Conservation (phyloP, 2,113 vertebrate genomes). For the Brienomyrus longianalis region DNA sequence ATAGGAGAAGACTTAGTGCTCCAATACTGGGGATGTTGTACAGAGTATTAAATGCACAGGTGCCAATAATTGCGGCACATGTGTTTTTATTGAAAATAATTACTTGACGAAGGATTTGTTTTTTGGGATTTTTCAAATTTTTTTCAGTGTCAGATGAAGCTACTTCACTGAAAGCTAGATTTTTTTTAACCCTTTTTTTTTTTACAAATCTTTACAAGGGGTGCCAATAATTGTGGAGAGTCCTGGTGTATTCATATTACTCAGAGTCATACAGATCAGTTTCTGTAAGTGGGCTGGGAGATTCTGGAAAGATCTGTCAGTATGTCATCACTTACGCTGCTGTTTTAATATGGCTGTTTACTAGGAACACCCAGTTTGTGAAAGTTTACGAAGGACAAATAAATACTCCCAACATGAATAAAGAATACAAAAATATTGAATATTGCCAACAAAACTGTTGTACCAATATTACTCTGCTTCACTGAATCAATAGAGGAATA, state of each 20-base stretch:
- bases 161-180: no score
- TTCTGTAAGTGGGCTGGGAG: neutral
- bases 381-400: neutral
- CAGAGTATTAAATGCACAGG: no score
- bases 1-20: no score
- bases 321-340: neutral
- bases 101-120: no score
- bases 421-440: neutral
- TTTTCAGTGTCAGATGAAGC: no score
- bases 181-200: no score
- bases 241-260: neutral
- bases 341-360: neutral
- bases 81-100: no score
- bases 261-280: neutral
- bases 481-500: neutral
- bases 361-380: neutral
- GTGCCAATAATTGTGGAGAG: no score
- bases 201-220: no score
- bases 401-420: neutral
- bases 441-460: neutral
- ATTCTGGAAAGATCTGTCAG: neutral
- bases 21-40: no score
- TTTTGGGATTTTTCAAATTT: no score
- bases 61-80: no score
- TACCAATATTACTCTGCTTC: neutral